Evolutionary conservation across 2,113 vertebrate species (phyloP), one percentile per base, ranked within the genome.

Genomic region (Camarhynchus parvulus): DNA sequence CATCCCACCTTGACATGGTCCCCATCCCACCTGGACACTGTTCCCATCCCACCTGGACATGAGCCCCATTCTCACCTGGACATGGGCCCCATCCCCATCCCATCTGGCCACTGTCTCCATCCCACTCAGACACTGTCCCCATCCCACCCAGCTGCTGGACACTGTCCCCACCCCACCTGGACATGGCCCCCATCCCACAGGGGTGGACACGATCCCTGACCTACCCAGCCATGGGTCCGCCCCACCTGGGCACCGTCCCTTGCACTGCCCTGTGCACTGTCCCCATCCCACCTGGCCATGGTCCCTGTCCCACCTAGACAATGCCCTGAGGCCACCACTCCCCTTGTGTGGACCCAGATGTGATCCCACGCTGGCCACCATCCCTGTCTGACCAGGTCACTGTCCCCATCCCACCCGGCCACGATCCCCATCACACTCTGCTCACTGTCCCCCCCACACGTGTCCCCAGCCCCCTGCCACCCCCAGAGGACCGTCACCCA

Each of bases 361-460:
- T 1, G 13, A 19, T 7, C 44, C 52, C 31, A 17, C 0, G 1
- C 19, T 39, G 50, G 27, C 41, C 59, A 28, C 81, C 49, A n/a
- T 2, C 8, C 12, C 50, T 12, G 21, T 7, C 49, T 31, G 33
- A 27, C 5, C 27, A 21, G 24, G 35, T 44, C 42, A 30, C 19
- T 1, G 2, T 0, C 0, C 58, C 41, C 39, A 30, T 23, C 3
- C 11, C 82, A 28, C 41, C 39, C 2, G 15, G 41, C 8, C 56
- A 2, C 0, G 1, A 19, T 25, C 24, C 14, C 61, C n/a, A 11
- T 2, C 13, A 7, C 28, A 6, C n/a, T 2, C 16, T 3, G 15
- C 8, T 18, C 80, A 20, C 15, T 1, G 5, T 11, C 33, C 23
- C 80, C 10, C 0, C 7, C 12, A 0, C 46, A 24, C 16, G 1